Percentiles rank a stretch among this genome's conserved stretches.
phyloP scores from a whole-genome alignment of 2,113 vertebrate species.

The Conger conger region DNA sequence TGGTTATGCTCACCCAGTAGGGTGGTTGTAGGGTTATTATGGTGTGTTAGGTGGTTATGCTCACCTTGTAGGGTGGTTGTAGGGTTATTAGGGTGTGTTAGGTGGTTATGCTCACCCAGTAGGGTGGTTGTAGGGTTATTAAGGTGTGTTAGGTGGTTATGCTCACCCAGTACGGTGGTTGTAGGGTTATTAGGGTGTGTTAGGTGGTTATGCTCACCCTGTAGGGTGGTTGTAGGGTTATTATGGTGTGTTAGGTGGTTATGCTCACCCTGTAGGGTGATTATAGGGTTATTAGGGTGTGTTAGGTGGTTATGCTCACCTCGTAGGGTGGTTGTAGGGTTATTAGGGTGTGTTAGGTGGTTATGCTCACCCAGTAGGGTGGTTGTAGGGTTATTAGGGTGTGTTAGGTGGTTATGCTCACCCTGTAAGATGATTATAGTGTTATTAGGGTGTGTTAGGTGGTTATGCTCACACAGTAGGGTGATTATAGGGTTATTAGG shows the following conservation, averaged over 20 bases:
- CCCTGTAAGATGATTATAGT: constrained; percentile 80
- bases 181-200: constrained; percentile 49
- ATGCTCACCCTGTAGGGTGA: constrained; percentile 75
- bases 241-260: background rate
- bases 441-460: background rate
- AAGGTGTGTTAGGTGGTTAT: background rate
- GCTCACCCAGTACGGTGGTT: constrained; percentile 76
- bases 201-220: constrained; percentile 64
- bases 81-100: background rate
- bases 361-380: constrained; percentile 74
- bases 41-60: background rate
- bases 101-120: constrained; percentile 66
- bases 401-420: constrained; percentile 41
- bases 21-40: constrained; percentile 63
- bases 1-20: constrained; percentile 71
- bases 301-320: constrained; percentile 55
- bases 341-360: background rate
- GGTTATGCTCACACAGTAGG: constrained; percentile 71
- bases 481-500: constrained; percentile 64
- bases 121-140: constrained; percentile 70
- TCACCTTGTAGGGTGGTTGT: constrained; percentile 80
- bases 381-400: constrained; percentile 56
- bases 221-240: constrained; percentile 73
- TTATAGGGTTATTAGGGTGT: constrained; percentile 56
- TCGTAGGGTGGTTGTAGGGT: constrained; percentile 78